Conservation (phyloP, 2,113 vertebrate genomes). For the Aptenodytes forsteri region DNA sequence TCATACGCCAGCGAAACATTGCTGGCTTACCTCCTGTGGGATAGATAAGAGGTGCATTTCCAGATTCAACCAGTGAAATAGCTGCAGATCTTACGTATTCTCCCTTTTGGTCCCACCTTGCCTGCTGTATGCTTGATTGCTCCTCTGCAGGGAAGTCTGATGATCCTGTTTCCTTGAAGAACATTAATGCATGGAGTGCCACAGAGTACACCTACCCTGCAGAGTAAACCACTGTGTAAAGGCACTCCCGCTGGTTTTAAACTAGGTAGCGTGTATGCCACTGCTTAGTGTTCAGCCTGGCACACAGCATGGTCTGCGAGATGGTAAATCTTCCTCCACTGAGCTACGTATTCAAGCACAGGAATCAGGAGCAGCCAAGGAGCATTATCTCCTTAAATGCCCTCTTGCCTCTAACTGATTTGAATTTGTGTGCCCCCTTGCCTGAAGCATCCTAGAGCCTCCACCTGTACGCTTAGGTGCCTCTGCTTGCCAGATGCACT, state of each 20-base stretch:
- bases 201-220: slow-evolving; percentile 5
- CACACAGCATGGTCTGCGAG: neutral
- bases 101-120: neutral
- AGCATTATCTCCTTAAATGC: neutral
- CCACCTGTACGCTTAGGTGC: rapidly evolving
- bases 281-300: neutral
- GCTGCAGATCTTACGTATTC: neutral
- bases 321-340: neutral
- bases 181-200: slow-evolving; percentile 14
- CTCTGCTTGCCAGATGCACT: neutral
- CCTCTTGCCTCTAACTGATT: neutral
- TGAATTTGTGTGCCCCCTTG: neutral
- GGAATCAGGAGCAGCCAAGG: neutral
- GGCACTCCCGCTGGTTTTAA: slow-evolving; percentile 4
- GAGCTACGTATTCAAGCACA: neutral
- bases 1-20: neutral
- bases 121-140: slow-evolving; percentile 9
- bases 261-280: neutral
- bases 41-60: neutral
- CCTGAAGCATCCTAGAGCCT: neutral
- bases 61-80: neutral
- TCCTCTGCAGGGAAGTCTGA: slow-evolving; percentile 40
- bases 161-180: slow-evolving; percentile 3
- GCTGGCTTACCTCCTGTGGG: slow-evolving; percentile 9
- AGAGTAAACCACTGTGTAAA: neutral